phyloP scores from a whole-genome alignment of 2,113 vertebrate genomes.

The Platycercus adscitus region DNA sequence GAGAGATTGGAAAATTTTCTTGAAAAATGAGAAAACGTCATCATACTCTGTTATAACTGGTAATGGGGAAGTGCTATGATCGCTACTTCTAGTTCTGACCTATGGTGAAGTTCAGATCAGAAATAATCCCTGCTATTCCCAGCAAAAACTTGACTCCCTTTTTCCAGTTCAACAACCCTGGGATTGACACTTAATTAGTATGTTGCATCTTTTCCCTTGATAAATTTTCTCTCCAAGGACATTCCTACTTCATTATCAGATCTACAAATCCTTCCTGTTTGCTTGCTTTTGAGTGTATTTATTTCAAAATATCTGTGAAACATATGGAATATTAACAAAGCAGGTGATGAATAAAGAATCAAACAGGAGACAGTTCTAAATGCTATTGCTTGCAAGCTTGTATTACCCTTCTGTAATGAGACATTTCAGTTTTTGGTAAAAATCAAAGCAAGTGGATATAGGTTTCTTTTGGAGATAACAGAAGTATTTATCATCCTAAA shows the following conservation, averaged over 20 bases:
- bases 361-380: neutral
- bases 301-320: neutral
- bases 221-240: neutral
- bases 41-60: neutral
- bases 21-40: neutral
- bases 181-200: neutral
- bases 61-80: rapidly evolving
- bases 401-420: neutral
- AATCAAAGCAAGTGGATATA: neutral
- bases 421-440: neutral
- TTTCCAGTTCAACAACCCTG: neutral
- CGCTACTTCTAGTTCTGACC: neutral
- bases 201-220: neutral
- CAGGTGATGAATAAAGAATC: neutral
- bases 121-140: neutral
- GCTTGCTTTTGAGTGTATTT: neutral
- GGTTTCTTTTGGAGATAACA: neutral
- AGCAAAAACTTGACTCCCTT: neutral
- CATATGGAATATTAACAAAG: neutral
- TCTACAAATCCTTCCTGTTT: neutral
- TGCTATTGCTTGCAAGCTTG: neutral
- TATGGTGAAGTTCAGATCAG: neutral
- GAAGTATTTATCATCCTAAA: neutral
- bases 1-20: neutral
- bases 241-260: neutral